Base-by-base conservation (phyloP, 2,113 vertebrate genomes). In the Trematomus loennbergii region DNA sequence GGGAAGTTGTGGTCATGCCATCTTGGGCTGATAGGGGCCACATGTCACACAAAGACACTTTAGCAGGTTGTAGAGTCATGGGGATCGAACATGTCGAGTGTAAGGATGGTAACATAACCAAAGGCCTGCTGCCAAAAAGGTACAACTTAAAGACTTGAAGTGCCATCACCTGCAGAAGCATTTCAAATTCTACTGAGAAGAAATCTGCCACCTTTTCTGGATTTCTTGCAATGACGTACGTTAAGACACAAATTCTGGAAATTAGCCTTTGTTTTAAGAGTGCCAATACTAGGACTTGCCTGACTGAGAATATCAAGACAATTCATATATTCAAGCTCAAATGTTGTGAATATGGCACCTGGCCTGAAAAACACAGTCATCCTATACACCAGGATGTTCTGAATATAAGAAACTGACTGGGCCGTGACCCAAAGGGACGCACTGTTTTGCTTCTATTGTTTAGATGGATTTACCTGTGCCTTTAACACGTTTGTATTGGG, bases 381-480 rank as follows among this genome's bases (percentile, higher is more conserved):
- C n/a, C 18, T 3, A 63, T 16, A 48, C 53, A 29, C n/a, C 15
- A 3, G 17, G n/a, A 11, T 59, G 22, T 15, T 48, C 16, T 57
- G 11, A 25, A 59, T 29, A 48, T 29, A 9, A 49, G 4, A 29
- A 49, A 29, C 22, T 62, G 12, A 55, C 17, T 36, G 18, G 36
- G 8, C 7, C 36, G 1, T 40, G 36, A 40, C 36, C 36, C 36
- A 40, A 40, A 40, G 36, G 36, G 36, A 40, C 7, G 1, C 29
- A 29, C 29, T 29, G 29, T 29, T 29, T 29, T 29, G 29, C 29
- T 29, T 29, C 29, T 29, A 29, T 29, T 29, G 29, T 29, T 29
- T 4, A 29, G 36, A 40, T 40, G 50, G 6, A 52, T 75, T 63
- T 20, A 69, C 16, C 60, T 65, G n/a, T 70, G 33, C 22, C 67